These are phyloP conservation scores for Incurvaria masculella DNA, from an alignment of 2,888 invertebrate species.

Conservation along the genomic window DNA sequence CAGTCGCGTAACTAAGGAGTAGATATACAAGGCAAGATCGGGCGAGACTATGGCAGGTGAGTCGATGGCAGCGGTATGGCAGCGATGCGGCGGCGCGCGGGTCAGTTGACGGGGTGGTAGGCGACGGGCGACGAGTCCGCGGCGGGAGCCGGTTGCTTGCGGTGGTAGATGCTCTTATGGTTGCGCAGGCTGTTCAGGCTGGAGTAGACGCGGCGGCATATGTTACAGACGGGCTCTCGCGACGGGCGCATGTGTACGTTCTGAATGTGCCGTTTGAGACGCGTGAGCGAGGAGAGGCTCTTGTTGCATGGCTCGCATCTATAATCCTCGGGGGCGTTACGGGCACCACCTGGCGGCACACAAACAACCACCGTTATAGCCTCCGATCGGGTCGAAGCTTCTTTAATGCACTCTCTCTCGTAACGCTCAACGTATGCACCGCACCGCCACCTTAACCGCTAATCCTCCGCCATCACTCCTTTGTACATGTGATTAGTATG, in stretches of 20 bases:
- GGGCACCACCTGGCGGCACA: conserved; percentile 68
- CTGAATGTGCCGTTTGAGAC: conserved; percentile 88
- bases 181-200: conserved; percentile 87
- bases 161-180: conserved; percentile 91
- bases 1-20: conserved; percentile 22
- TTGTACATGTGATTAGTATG: background rate
- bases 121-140: conserved; percentile 21
- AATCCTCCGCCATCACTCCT: background rate
- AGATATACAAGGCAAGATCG: background rate
- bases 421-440: conserved; percentile 39
- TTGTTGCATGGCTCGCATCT: conserved; percentile 91
- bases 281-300: conserved; percentile 81
- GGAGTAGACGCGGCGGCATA: conserved; percentile 90
- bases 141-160: conserved; percentile 65
- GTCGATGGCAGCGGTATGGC: conserved; percentile 21
- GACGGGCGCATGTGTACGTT: conserved; percentile 89
- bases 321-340: conserved; percentile 76
- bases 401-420: conserved; percentile 20
- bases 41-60: background rate
- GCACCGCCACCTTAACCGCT: conserved; percentile 45
- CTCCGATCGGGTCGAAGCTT: conserved; percentile 47
- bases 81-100: conserved; percentile 19
- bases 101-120: conserved; percentile 48
- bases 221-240: conserved; percentile 88
- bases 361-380: conserved; percentile 55